A percentile compares a stretch with the other conserved stretches of the same genome.
Evolutionary conservation across 2,113 vertebrate genomes (phyloP).

Genomic region (Eretmochelys imbricata): DNA sequence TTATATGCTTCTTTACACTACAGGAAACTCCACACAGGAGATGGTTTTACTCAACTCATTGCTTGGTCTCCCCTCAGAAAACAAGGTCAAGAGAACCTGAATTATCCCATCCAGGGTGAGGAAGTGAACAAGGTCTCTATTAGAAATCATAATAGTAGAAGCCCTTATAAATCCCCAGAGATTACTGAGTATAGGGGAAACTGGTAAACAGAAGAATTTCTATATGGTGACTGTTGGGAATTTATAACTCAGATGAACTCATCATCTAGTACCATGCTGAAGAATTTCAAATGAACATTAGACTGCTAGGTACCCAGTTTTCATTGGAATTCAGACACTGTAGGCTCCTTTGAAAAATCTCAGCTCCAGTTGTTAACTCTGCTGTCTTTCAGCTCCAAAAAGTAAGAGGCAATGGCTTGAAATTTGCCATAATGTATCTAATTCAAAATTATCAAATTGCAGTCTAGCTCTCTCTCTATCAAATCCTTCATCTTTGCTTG

Average conservation of each 20-base stretch:
- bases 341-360: neutral
- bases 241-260: neutral
- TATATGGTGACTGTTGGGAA: neutral
- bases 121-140: neutral
- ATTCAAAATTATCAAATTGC: neutral
- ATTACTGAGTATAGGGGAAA: neutral
- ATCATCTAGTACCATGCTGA: neutral
- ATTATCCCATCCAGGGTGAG: neutral
- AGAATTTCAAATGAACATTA: neutral
- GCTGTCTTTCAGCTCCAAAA: neutral
- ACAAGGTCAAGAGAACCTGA: neutral
- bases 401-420: neutral
- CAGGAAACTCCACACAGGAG: neutral
- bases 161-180: neutral
- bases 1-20: neutral
- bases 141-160: neutral
- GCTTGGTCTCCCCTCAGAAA: neutral
- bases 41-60: neutral
- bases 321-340: neutral
- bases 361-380: neutral
- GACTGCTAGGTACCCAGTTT: neutral
- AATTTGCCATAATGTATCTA: neutral
- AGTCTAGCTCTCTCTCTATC: neutral
- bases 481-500: neutral
- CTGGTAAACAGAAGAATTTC: neutral